phyloP scores from a whole-genome alignment of 2,888 invertebrate species.

The Dynastes grantii region DNA sequence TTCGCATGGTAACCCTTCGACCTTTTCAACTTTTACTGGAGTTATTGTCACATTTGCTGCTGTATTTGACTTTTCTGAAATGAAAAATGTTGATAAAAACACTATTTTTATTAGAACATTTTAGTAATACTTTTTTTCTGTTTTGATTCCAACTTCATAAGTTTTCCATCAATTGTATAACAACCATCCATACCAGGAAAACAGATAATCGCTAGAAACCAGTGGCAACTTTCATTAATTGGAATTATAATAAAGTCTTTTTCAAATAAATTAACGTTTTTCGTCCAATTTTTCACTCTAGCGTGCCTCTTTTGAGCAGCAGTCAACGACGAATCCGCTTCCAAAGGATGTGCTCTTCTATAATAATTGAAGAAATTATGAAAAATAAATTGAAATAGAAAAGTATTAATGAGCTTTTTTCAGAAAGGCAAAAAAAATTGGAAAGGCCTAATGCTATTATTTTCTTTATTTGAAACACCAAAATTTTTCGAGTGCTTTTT shows the following conservation, averaged over 20 bases:
- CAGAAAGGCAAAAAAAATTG: too few species aligned
- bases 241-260: constrained; percentile 98
- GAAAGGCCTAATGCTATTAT: too few species aligned
- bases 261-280: constrained; percentile 95
- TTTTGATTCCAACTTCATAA: constrained; percentile 70
- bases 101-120: not conserved
- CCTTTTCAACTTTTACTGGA: constrained; percentile 71
- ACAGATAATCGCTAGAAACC: constrained; percentile 98
- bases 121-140: constrained; percentile 71
- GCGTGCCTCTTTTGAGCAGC: constrained; percentile 90
- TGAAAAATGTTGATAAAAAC: constrained; percentile 10
- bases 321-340: constrained; percentile 79
- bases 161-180: constrained; percentile 78
- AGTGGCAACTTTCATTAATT: constrained; percentile 98
- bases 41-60: constrained; percentile 80
- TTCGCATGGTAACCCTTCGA: constrained; percentile 76
- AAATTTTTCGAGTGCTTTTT: too few species aligned
- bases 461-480: too few species aligned
- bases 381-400: not conserved
- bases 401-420: too few species aligned
- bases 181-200: constrained; percentile 88
- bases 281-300: constrained; percentile 96
- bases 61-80: constrained; percentile 72
- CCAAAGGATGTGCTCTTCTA: constrained; percentile 75
- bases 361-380: constrained; percentile 50